phyloP scores from a whole-genome alignment of 2,113 vertebrate genomes.

The Cricetomys ansorgei region DNA sequence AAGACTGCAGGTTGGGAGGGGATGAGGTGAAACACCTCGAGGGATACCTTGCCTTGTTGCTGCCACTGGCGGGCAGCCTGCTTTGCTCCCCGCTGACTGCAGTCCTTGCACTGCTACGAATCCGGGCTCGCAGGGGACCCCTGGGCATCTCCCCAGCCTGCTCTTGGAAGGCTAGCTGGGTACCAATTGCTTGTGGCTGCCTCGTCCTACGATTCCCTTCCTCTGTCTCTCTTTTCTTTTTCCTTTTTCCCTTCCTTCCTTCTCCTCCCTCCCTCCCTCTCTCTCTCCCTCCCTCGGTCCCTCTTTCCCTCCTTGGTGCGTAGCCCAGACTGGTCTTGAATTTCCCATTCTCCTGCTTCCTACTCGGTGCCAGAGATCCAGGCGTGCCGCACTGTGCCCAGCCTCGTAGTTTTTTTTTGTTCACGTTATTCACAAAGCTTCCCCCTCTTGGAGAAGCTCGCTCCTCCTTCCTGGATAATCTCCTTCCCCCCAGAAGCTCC shows the following conservation, averaged over 20 bases:
- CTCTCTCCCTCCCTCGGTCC: neutral
- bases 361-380: neutral
- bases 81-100: accelerated
- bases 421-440: neutral
- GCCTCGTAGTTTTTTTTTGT: neutral
- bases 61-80: accelerated
- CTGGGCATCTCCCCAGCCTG: neutral
- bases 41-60: neutral
- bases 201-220: neutral
- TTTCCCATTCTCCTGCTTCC: neutral
- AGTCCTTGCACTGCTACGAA: accelerated
- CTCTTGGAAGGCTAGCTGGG: neutral
- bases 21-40: neutral
- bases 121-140: neutral
- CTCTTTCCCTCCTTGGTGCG: neutral
- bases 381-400: neutral
- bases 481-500: too few relatives aligned
- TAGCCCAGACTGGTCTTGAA: neutral
- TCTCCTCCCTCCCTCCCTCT: too few relatives aligned
- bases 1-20: neutral
- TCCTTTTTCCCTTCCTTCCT: neutral
- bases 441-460: neutral
- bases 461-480: too few relatives aligned
- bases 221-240: neutral
- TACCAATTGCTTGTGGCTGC: neutral